These are phyloP conservation scores for Sminthurides aquaticus DNA, from an alignment of 2,888 invertebrate species.

Conservation along the genomic window DNA sequence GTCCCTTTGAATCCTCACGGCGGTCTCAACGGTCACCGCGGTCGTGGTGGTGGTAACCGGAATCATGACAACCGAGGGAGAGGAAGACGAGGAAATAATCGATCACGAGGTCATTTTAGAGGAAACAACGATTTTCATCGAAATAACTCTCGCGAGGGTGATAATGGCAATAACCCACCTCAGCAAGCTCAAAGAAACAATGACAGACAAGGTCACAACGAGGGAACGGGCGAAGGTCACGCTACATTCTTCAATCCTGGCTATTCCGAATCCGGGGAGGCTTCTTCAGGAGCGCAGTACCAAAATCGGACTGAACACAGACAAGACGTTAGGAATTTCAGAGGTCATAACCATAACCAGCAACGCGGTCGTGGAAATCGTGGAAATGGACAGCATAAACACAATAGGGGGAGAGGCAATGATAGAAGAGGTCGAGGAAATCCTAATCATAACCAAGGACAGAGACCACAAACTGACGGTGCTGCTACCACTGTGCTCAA, in stretches of 20 bases:
- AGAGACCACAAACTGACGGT: not conserved
- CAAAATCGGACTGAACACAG: not conserved
- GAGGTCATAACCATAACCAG: not conserved
- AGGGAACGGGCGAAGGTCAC: not conserved
- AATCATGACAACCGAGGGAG: not conserved
- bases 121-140: not conserved
- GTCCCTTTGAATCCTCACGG: no score
- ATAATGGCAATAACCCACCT: not conserved
- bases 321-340: not conserved
- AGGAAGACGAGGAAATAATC: slow-evolving; percentile 1
- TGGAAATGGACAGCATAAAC: slow-evolving; percentile 2
- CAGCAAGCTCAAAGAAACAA: not conserved
- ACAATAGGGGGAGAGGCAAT: no score
- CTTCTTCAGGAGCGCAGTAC: not conserved
- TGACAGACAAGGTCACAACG: not conserved
- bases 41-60: not conserved
- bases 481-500: not conserved
- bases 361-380: not conserved
- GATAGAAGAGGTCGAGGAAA: not conserved
- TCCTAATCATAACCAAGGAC: not conserved
- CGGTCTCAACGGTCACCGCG: not conserved
- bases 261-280: no score
- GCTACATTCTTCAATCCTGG: no score
- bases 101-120: no score
- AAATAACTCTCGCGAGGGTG: not conserved